Evolutionary conservation across 1,140 invertebrate species (phyloP).

Genomic region (Anoplolepis gracilipes): DNA sequence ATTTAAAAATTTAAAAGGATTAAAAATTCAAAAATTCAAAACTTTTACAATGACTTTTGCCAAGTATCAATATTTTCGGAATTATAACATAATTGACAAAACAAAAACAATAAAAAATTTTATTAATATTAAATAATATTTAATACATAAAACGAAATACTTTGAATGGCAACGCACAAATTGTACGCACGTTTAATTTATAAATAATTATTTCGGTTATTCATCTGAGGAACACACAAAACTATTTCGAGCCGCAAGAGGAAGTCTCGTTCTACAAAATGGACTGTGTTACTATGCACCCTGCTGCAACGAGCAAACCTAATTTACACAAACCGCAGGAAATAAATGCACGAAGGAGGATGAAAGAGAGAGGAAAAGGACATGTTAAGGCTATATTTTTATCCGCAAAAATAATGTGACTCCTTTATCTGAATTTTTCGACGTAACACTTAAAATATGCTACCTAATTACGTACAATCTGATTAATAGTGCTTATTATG

Average conservation of each 20-base stretch:
- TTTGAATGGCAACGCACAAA: not conserved
- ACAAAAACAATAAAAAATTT: not conserved
- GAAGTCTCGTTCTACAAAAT: slow-evolving; percentile 57
- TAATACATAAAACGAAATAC: slow-evolving; percentile 15
- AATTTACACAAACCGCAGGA: slow-evolving; percentile 62
- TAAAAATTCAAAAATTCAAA: not conserved
- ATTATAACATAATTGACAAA: too few relatives aligned
- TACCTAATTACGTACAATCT: too few relatives aligned
- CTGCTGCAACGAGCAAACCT: slow-evolving; percentile 56
- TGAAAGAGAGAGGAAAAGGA: slow-evolving; percentile 49
- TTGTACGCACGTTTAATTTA: slow-evolving; percentile 40
- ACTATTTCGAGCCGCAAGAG: slow-evolving; percentile 43
- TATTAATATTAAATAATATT: not conserved
- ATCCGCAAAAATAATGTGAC: slow-evolving; percentile 26
- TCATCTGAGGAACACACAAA: slow-evolving; percentile 43
- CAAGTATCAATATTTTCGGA: not conserved
- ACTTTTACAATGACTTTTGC: not conserved
- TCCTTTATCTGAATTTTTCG: slow-evolving; percentile 35
- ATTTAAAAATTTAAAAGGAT: not conserved
- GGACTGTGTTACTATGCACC: slow-evolving; percentile 46
- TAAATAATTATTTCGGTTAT: slow-evolving; percentile 50
- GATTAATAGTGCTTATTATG: too few relatives aligned
- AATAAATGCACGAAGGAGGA: slow-evolving; percentile 55
- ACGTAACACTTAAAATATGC: not conserved
- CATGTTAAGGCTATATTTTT: slow-evolving; percentile 39